Evolutionary conservation across 2,888 invertebrate species (phyloP), one percentile per base, ranked within the genome.

Genomic region (Charanyca ferruginea): DNA sequence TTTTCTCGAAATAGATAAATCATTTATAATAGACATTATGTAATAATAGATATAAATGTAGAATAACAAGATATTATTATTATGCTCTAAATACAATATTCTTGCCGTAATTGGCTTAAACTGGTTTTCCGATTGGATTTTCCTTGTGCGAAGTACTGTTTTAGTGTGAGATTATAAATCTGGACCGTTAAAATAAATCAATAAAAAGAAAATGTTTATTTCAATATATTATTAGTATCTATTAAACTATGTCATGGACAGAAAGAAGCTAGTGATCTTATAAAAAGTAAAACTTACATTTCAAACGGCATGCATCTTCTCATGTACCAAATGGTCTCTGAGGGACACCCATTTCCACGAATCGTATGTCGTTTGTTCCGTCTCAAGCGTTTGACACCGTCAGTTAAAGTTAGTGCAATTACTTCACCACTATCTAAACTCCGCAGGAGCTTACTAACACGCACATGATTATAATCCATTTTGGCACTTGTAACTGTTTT

Each of bases 261-360:
- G 28, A 9, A 8, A 32, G 6, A 32, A 32, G 8, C 1, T 32
- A 32, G 32, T 32, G n/a, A n/a, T 28, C 5, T 3, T 28, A 28
- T 28, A 28, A 28, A 28, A 28, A 28, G 5, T 35, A 55, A 35
- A 22, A 42, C 71, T 67, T 41, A 67, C 67, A 18, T 8, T 52
- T 72, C 67, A 47, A 72, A 72, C 4, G 38, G 45, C 45, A 72
- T 41, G 11, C 67, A 68, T 6, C 6, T 63, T 25, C 6, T n/a
- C 20, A n/a, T 20, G 6, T 52, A 72, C 35, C 1, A 63, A 11
- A 68, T 72, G 0, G 52, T 0, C 20, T 9, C 45, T 7, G 16
- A 4, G 1, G 68, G 52, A 53, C 68, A 68, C 0, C 47, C 45
- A 0, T 8, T 16, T 25, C 38, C 45, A 35, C n/a, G n/a, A 35